These are phyloP conservation scores for Lepus timidus DNA, from an alignment of 2,113 vertebrate genomes.

Conservation along the genomic window DNA sequence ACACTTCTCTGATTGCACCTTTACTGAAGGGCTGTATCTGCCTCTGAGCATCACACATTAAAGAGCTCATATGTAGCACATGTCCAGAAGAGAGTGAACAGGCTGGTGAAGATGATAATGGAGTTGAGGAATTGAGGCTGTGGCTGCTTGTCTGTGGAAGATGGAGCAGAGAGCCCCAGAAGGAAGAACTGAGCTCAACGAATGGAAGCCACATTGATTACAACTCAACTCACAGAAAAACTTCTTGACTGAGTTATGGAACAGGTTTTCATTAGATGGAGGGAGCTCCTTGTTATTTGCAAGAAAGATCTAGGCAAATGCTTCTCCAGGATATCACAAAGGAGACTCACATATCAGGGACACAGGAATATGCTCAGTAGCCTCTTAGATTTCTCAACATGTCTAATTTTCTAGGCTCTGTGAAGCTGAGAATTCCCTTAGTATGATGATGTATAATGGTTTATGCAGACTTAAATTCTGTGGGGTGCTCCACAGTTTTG, in stretches of 20 bases:
- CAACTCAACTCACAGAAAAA: neutral
- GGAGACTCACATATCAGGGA: neutral
- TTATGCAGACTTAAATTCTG: conserved; percentile 1
- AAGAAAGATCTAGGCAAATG: neutral
- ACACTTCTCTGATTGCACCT: neutral
- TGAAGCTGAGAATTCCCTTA: neutral
- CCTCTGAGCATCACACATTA: neutral
- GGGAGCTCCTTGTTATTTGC: neutral
- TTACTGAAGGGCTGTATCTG: neutral
- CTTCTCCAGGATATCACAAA: neutral
- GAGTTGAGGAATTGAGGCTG: conserved; percentile 37
- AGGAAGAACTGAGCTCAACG: neutral
- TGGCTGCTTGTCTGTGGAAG: neutral
- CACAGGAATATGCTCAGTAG: neutral
- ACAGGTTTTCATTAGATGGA: neutral
- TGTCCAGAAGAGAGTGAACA: neutral
- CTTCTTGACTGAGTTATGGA: neutral
- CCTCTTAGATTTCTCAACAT: neutral
- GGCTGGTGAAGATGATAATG: neutral
- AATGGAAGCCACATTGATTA: neutral
- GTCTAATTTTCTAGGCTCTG: neutral
- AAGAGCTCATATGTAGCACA: neutral
- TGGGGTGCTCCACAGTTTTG: neutral
- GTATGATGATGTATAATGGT: neutral
- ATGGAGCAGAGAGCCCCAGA: neutral